phyloP scores from a whole-genome alignment of 2,113 vertebrate species.

The Gymnocephalus cernua region DNA sequence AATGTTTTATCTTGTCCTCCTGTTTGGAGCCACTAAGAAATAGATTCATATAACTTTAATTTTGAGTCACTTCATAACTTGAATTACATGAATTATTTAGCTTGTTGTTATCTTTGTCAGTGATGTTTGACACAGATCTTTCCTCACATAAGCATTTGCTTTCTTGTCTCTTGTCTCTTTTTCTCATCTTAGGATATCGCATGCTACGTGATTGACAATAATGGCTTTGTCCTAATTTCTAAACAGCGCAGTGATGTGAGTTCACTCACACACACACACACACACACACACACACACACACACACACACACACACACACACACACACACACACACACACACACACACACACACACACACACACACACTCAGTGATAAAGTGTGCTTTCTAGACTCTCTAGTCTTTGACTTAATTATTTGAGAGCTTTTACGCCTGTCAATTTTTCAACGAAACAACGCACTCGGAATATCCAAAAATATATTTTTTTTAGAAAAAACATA shows the following conservation, averaged over 20 bases:
- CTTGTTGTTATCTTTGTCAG: conserved; percentile 5
- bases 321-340: not conserved
- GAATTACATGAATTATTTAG: conserved; percentile 4
- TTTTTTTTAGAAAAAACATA: not conserved
- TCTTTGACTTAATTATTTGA: conserved; percentile 40
- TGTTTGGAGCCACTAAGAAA: not conserved
- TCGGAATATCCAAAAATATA: not conserved
- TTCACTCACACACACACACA: conserved; percentile 46
- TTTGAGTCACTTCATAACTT: not conserved
- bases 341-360: conserved; percentile 30
- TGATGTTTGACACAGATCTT: conserved; percentile 21
- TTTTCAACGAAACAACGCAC: conserved; percentile 3
- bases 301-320: conserved; percentile 25
- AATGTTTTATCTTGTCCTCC: not conserved
- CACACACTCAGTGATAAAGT: not conserved
- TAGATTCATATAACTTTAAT: not conserved
- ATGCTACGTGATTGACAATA: conserved; percentile 81
- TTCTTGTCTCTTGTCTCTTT: conserved; percentile 44
- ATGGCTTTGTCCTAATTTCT: conserved; percentile 81
- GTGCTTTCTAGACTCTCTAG: not conserved
- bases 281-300: not conserved
- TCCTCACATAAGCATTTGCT: conserved; percentile 34
- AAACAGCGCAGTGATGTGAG: conserved; percentile 72
- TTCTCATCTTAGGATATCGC: conserved; percentile 69
- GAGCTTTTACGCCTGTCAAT: conserved; percentile 18